Evolutionary conservation across 1,140 invertebrate species (phyloP), one percentile per base, ranked within the genome.

Genomic region (fruit fly (Drosophila melanogaster)): DNA sequence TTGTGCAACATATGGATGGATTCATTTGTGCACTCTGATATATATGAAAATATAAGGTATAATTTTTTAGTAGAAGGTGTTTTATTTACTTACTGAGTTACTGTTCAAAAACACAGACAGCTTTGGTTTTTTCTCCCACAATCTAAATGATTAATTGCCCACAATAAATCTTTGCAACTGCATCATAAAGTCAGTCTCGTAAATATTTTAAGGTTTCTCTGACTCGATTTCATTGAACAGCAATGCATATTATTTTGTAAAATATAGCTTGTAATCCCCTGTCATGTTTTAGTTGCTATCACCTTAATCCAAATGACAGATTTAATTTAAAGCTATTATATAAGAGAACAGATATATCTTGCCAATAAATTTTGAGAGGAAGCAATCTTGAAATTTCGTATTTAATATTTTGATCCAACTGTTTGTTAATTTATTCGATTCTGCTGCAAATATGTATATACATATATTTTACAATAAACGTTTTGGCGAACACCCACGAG

Each of bases 391-490:
- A 22, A 67, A 67, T 67, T 46, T 11, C 37, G 38, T 12, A 54
- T 15, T 37, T 30, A 15, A 8, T 30, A 38, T 44, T 47, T 30
- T 38, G 7, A 56, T 54, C 17, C 54, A 46, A 69, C 38, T 22
- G 47, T 56, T 37, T 40, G 14, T 26, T 44, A 56, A 70, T 70
- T 67, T 53, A 69, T 69, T 11, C 22, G 24, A 24, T 44, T 67
- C 51, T 37, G 15, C 38, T 47, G 33, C 41, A 40, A 47, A 64
- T 65, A 30, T 55, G 19, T 54, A 49, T 49, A 64, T 65, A 30
- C 46, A 30, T 54, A 49, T 49, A 41, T 54, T 7, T 47, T 55
- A 73, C 61, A 67, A 62, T 58, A 77, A 81, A 81, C 72, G 60
- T 72, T 56, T 55, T 58, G 46, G 14, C 12, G 10, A 55, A 44